Conservation (phyloP, 2,113 vertebrate species). For the Okapia johnstoni region DNA sequence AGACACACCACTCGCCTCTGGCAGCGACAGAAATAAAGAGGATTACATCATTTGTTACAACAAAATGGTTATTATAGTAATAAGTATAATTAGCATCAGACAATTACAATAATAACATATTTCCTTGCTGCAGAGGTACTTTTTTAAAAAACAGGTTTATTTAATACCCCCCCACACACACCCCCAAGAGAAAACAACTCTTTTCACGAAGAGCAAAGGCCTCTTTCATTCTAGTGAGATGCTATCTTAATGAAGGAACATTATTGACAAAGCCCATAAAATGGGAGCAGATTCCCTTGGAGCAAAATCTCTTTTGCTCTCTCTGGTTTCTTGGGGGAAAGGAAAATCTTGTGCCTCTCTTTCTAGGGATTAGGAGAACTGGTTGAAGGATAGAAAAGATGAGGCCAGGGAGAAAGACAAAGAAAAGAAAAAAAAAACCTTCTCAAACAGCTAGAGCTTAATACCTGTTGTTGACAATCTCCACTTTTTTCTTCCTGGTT, state of each 20-base stretch:
- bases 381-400: not conserved
- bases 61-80: conserved; percentile 84
- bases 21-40: conserved; percentile 76
- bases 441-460: not conserved
- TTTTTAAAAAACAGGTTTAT: conserved; percentile 77
- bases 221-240: conserved; percentile 57
- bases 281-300: conserved; percentile 40
- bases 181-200: conserved; percentile 59
- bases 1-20: conserved; percentile 70
- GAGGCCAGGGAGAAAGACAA: not conserved
- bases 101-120: conserved; percentile 85
- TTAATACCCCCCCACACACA: conserved; percentile 57
- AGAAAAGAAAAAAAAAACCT: not conserved
- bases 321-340: conserved; percentile 46
- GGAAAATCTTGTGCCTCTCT: conserved; percentile 44
- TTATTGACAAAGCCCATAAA: conserved; percentile 63
- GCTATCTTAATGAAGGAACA: conserved; percentile 68
- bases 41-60: conserved; percentile 83
- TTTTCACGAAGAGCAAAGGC: conserved; percentile 25
- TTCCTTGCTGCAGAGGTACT: conserved; percentile 75
- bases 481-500: not conserved
- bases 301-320: conserved; percentile 49
- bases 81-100: conserved; percentile 84
- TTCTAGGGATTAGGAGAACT: conserved; percentile 55
- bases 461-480: not conserved